Conservation (phyloP, 2,797 vertebrate genomes). For the Eleutherodactylus coqui region DNA sequence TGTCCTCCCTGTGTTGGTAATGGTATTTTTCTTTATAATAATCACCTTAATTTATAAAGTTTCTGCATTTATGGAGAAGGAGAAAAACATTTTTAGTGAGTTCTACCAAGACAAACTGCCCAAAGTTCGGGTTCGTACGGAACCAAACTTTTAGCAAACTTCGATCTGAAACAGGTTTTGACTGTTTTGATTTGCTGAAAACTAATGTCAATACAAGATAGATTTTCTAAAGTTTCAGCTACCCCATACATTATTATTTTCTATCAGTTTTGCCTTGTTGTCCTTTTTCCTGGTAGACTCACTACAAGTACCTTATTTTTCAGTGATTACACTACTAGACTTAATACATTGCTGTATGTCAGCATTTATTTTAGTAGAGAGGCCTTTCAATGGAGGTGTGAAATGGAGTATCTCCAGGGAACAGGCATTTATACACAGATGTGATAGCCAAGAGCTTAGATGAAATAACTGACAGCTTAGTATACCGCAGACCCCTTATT, state of each 20-base stretch:
- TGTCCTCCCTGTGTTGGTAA: too few species aligned
- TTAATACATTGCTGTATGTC: conserved; percentile 12
- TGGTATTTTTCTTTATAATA: too few species aligned
- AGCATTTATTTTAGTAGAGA: neutral
- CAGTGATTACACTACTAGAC: conserved; percentile 1
- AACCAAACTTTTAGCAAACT: too few species aligned
- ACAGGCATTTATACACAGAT: neutral
- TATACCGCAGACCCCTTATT: neutral
- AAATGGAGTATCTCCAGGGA: neutral
- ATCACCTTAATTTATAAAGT: too few species aligned
- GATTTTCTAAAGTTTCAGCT: too few species aligned
- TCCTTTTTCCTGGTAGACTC: neutral
- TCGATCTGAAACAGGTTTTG: too few species aligned
- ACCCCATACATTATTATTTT: neutral
- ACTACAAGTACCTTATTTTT: neutral
- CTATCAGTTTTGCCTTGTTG: neutral
- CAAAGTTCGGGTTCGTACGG: too few species aligned
- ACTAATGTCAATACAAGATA: neutral
- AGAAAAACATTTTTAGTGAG: too few species aligned
- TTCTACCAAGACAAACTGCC: too few species aligned
- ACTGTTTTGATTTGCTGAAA: too few species aligned
- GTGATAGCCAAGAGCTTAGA: neutral
- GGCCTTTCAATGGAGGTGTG: neutral
- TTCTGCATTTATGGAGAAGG: too few species aligned
- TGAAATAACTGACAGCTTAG: neutral